Percentiles rank a stretch among this genome's conserved stretches.
phyloP scores from a whole-genome alignment of 2,113 vertebrate genomes.

The Carassius gibelio region DNA sequence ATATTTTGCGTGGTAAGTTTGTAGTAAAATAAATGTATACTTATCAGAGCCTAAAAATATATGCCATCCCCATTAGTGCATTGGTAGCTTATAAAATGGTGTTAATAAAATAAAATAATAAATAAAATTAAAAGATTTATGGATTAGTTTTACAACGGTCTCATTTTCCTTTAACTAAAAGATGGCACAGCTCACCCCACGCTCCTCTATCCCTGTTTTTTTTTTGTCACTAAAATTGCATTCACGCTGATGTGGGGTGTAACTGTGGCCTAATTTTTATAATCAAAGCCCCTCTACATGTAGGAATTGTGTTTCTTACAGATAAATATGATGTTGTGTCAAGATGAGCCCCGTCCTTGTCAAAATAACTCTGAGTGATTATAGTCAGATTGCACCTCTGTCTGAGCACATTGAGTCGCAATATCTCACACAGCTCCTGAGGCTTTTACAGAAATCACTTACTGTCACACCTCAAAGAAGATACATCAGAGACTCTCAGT shows the following conservation, averaged over 20 bases:
- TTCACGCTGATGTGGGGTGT: conserved; percentile 21
- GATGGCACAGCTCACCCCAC: background rate
- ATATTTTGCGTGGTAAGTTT: too few relatives aligned
- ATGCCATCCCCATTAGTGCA: too few relatives aligned
- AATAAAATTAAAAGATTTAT: too few relatives aligned
- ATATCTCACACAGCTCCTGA: background rate
- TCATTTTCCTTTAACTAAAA: background rate
- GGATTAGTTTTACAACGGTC: background rate
- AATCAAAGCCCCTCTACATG: background rate
- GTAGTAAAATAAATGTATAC: background rate
- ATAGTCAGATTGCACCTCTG: conserved; percentile 22
- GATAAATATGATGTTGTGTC: conserved; percentile 4
- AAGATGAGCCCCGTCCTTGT: background rate
- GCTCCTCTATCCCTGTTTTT: too few relatives aligned
- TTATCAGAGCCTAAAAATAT: background rate
- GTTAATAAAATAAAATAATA: too few relatives aligned
- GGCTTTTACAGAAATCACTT: conserved; percentile 40
- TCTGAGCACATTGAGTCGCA: background rate
- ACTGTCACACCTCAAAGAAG: background rate
- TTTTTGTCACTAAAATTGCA: too few relatives aligned
- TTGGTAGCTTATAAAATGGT: too few relatives aligned
- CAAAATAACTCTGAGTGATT: conserved; percentile 9
- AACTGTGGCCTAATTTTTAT: conserved; percentile 27
- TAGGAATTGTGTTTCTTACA: background rate
- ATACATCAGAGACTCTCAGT: conserved; percentile 15